Evolutionary conservation across 2,113 vertebrate species (phyloP).

Genomic region (Ginglymostoma cirratum): DNA sequence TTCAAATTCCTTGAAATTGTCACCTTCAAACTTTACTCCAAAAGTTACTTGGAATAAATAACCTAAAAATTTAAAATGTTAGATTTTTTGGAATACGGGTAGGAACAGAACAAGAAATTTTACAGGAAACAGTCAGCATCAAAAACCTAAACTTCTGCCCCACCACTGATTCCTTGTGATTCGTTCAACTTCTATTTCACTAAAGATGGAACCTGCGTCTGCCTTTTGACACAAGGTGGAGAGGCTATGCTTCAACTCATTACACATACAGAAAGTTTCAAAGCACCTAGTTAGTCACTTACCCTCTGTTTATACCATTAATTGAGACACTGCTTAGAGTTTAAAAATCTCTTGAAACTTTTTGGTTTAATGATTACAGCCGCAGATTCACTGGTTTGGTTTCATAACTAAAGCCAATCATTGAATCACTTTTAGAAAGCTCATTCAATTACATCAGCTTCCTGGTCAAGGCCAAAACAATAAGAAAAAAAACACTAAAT

Average conservation of each 20-base stretch:
- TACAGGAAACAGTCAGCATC: not conserved
- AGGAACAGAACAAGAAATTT: not conserved
- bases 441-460: not conserved
- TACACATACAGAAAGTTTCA: too few species aligned
- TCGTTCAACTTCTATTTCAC: too few species aligned
- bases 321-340: not conserved
- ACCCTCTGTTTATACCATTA: not conserved
- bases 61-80: not conserved
- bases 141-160: too few species aligned
- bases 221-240: not conserved
- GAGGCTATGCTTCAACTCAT: not conserved
- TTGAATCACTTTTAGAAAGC: not conserved
- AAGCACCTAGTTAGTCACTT: not conserved
- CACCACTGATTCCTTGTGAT: too few species aligned
- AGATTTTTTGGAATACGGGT: not conserved
- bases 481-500: not conserved
- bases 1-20: conserved; percentile 4
- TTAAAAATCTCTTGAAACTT: not conserved
- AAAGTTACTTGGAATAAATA: conserved; percentile 10
- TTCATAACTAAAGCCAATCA: not conserved
- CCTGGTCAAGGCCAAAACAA: too few species aligned
- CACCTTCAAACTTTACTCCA: conserved; percentile 14
- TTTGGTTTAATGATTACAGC: not conserved
- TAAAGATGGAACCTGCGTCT: not conserved
- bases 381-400: not conserved